Evolutionary conservation across 2,888 invertebrate species (phyloP).

Genomic region (Caenorhabditis panamensis): DNA sequence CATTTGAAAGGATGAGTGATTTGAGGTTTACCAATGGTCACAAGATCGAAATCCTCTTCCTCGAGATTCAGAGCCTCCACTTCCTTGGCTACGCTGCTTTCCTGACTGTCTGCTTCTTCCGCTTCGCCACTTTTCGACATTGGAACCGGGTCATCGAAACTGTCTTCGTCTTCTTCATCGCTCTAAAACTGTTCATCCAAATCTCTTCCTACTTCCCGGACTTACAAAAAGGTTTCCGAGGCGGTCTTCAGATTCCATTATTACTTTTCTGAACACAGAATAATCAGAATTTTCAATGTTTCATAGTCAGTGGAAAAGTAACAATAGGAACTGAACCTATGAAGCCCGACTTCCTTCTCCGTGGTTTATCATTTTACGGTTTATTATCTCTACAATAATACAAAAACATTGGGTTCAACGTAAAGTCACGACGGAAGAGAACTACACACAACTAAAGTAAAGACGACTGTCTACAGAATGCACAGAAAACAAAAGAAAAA

Average conservation of each 20-base stretch:
- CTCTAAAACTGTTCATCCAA: neutral
- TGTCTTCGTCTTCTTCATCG: slow-evolving; percentile 22
- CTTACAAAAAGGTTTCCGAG: slow-evolving; percentile 33
- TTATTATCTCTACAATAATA: slow-evolving; percentile 13
- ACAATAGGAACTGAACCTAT: neutral
- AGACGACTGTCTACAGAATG: slow-evolving; percentile 39
- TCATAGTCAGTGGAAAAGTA: neutral
- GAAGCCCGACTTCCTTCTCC: neutral
- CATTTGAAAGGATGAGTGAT: neutral
- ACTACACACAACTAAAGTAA: slow-evolving; percentile 32
- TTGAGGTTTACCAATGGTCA: slow-evolving; percentile 41
- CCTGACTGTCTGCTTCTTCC: slow-evolving; percentile 16
- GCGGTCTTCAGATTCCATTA: slow-evolving; percentile 15
- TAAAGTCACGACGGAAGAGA: neutral
- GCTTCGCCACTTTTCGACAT: neutral
- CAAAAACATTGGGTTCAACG: slow-evolving; percentile 12
- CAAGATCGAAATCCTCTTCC: slow-evolving; percentile 47
- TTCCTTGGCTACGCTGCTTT: neutral
- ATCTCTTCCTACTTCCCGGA: neutral
- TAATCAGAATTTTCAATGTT: neutral
- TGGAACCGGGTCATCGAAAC: slow-evolving; percentile 25
- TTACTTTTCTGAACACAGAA: neutral
- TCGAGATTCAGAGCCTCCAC: slow-evolving; percentile 16
- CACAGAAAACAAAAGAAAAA: slow-evolving; percentile 37
- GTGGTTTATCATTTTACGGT: slow-evolving; percentile 19